phyloP scores from a whole-genome alignment of 1,140 invertebrate genomes.

The Drosophila nebulosa region DNA sequence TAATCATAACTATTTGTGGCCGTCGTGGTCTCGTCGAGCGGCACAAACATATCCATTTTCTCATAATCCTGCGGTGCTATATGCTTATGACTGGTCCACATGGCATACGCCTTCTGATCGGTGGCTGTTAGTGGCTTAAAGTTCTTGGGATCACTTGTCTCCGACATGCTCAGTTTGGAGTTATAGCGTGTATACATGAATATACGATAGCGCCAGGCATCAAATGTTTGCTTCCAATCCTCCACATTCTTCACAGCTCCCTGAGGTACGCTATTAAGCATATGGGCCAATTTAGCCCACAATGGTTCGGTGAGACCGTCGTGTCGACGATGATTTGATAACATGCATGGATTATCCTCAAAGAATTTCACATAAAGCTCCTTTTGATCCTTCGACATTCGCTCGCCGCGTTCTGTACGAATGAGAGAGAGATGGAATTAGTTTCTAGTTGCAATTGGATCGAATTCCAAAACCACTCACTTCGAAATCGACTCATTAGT shows the following conservation, averaged over 20 bases:
- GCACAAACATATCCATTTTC: constrained; percentile 73
- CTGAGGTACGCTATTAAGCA: constrained; percentile 72
- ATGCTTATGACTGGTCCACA: constrained; percentile 78
- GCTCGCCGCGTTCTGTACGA: constrained; percentile 67
- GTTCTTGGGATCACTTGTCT: constrained; percentile 72
- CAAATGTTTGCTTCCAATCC: constrained; percentile 77
- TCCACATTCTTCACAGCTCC: constrained; percentile 77
- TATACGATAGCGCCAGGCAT: constrained; percentile 76
- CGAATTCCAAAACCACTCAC: constrained; percentile 36
- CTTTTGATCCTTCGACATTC: constrained; percentile 78
- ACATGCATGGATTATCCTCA: constrained; percentile 77
- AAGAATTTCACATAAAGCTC: constrained; percentile 77
- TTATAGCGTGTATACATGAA: constrained; percentile 79
- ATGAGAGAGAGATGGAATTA: background rate
- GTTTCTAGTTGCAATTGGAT: no score
- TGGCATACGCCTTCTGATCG: constrained; percentile 75
- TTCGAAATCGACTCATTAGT: constrained; percentile 73
- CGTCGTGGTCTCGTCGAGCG: constrained; percentile 60
- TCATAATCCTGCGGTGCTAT: constrained; percentile 68
- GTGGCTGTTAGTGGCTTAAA: constrained; percentile 73
- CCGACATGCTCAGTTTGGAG: constrained; percentile 72
- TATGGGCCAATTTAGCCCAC: constrained; percentile 66
- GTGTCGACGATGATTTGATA: constrained; percentile 69
- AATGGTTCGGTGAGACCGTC: constrained; percentile 70
- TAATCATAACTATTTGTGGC: constrained; percentile 68